phyloP scores from a whole-genome alignment of 2,888 invertebrate species.

The Ochropleura leucogaster region DNA sequence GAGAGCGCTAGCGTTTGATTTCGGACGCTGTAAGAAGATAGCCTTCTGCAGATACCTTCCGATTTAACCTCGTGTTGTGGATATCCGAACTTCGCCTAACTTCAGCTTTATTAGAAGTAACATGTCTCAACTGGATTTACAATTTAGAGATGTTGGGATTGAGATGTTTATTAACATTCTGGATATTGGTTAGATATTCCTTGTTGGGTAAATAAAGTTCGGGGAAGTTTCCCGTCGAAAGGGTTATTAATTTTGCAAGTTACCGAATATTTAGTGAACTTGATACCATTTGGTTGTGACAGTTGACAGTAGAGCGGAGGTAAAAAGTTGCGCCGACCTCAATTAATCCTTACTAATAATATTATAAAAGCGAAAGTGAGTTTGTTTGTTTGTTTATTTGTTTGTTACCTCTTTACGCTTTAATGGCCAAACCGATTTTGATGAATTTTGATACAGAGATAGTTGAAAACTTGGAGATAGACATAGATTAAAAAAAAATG shows the following conservation, averaged over 20 bases:
- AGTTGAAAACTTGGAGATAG: too few relatives aligned
- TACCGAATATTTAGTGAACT: not conserved
- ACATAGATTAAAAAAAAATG: too few relatives aligned
- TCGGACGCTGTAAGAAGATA: not conserved
- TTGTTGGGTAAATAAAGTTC: conserved; percentile 41
- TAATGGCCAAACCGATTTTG: too few relatives aligned
- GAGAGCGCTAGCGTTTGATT: not conserved
- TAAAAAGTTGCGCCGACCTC: not conserved
- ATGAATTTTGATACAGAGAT: too few relatives aligned
- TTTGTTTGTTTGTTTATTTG: too few relatives aligned
- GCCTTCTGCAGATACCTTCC: not conserved
- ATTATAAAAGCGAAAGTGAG: too few relatives aligned
- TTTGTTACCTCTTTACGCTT: too few relatives aligned
- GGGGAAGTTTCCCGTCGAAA: conserved; percentile 3
- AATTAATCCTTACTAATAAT: not conserved
- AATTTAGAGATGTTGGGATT: conserved; percentile 59
- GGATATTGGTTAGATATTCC: conserved; percentile 23
- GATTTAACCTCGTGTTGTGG: conserved; percentile 27
- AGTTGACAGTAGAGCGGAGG: not conserved
- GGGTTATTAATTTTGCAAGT: conserved; percentile 13
- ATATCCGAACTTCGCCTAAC: conserved; percentile 60
- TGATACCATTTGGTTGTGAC: not conserved
- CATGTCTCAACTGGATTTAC: conserved; percentile 68
- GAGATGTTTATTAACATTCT: conserved; percentile 37
- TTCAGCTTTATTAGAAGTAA: conserved; percentile 66